Evolutionary conservation across 2,113 vertebrate species (phyloP), one percentile per base, ranked within the genome.

Genomic region (Lonchura striata): DNA sequence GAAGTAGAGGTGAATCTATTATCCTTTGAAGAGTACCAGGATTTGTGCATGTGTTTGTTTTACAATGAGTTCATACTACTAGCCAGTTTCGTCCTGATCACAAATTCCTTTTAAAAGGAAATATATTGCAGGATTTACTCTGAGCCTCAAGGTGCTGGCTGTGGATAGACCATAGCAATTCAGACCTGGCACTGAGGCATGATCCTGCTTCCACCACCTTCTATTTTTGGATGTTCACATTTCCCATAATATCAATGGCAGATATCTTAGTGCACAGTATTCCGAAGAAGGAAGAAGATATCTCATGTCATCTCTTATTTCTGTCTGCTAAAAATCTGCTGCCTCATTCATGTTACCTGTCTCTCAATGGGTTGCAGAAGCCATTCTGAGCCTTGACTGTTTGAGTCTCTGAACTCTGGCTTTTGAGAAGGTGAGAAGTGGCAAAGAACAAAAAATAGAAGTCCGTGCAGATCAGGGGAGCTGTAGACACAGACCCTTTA

Each of bases 31-130:
- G 35, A 81, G 28, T 27, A 86, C 9, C 61, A 64, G 77, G 79
- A 95, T 96, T 89, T 96, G 69, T 78, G 76, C 30, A 13, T 91
- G 23, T 93, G 72, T 94, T 90, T 94, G 47, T 88, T 94, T 94
- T 84, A 41, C 80, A 63, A 8, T 23, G 60, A 77, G 56, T 65
- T 81, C 82, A 81, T 88, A 59, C 35, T 54, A 24, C 76, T 30
- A 77, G 47, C n/a, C 80, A 64, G 27, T 84, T 91, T 88, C 91
- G 84, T 94, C 80, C 69, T 88, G 83, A 24, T 61, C 76, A 74
- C 47, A 80, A 86, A 88, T 90, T 47, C 68, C 54, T 88, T 76
- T 75, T 7, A 84, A 83, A 68, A 66, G 60, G 52, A 86, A 83
- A 71, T 81, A 66, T 83, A 68, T 86, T 81, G 44, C 49, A 71